phyloP scores from a whole-genome alignment of 1,140 invertebrate species.

The Aradophagus sp. region DNA sequence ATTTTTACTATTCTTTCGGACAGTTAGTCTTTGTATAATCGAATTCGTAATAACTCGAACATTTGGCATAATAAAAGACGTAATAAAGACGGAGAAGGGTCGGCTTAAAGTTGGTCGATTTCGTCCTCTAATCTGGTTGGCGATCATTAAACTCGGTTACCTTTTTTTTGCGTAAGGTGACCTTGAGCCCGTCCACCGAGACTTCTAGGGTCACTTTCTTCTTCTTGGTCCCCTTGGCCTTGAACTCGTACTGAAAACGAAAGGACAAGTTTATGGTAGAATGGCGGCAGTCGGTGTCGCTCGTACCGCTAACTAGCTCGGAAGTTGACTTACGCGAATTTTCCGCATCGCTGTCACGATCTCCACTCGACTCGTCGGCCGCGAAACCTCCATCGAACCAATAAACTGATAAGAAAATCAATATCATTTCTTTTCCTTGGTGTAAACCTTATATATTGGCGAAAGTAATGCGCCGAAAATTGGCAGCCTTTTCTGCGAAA shows the following conservation, averaged over 20 bases:
- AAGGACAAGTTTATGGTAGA: conserved; percentile 60
- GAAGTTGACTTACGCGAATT: conserved; percentile 87
- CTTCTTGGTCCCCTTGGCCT: conserved; percentile 97
- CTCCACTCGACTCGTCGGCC: conserved; percentile 95
- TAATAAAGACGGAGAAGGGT: too few relatives aligned
- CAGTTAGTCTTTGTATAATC: too few relatives aligned
- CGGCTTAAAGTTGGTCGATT: conserved; percentile 3
- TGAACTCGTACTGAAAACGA: conserved; percentile 95
- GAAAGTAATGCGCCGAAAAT: too few relatives aligned
- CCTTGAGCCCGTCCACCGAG: conserved; percentile 94
- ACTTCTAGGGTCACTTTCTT: conserved; percentile 96
- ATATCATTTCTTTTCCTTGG: too few relatives aligned
- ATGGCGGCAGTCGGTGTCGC: conserved; percentile 15
- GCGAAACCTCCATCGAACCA: conserved; percentile 95
- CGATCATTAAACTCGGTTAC: conserved; percentile 58
- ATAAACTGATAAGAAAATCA: conserved; percentile 91
- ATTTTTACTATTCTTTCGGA: too few relatives aligned
- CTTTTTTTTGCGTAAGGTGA: conserved; percentile 89
- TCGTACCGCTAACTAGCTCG: conserved; percentile 29
- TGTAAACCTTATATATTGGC: too few relatives aligned
- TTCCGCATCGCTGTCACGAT: conserved; percentile 99
- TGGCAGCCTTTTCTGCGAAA: too few relatives aligned
- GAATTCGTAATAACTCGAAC: too few relatives aligned
- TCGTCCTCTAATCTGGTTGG: conserved; percentile 25
- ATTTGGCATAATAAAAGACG: too few relatives aligned